phyloP scores from a whole-genome alignment of 2,113 vertebrate species.

The Anhinga anhinga region DNA sequence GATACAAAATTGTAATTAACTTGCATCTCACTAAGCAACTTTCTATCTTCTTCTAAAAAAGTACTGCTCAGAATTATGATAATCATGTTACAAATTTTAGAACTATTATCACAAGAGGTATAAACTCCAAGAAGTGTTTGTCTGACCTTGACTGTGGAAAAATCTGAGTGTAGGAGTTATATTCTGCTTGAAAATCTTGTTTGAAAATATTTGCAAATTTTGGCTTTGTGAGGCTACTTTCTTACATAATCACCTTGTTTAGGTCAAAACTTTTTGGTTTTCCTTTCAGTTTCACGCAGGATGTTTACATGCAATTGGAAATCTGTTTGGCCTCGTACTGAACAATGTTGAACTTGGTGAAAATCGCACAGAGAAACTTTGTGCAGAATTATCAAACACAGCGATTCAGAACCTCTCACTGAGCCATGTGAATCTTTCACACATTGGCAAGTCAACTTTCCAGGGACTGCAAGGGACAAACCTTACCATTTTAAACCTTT shows the following conservation, averaged over 20 bases:
- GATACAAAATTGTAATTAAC: background rate
- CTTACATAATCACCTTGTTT: background rate
- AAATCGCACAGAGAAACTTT: constrained; percentile 69
- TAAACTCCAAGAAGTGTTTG: background rate
- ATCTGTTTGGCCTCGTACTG: constrained; percentile 77
- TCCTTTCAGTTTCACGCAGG: constrained; percentile 79
- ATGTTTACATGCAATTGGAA: constrained; percentile 81
- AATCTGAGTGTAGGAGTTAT: background rate
- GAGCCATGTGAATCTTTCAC: constrained; percentile 67
- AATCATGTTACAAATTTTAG: background rate
- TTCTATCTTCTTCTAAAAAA: background rate
- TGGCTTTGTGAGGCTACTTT: background rate
- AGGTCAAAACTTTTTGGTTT: background rate
- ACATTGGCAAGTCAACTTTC: constrained; percentile 76
- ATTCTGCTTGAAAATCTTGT: background rate
- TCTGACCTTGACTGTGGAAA: background rate
- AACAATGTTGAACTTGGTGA: constrained; percentile 73
- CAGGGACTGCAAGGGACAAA: constrained; percentile 78
- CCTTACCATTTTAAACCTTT: constrained; percentile 83
- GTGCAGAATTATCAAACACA: constrained; percentile 79
- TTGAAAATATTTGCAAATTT: background rate
- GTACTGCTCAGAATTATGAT: background rate
- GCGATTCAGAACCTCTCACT: constrained; percentile 79
- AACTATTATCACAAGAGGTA: background rate
- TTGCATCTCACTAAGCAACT: background rate